Evolutionary conservation across 2,113 vertebrate genomes (phyloP).

Genomic region (Charadrius vociferus): DNA sequence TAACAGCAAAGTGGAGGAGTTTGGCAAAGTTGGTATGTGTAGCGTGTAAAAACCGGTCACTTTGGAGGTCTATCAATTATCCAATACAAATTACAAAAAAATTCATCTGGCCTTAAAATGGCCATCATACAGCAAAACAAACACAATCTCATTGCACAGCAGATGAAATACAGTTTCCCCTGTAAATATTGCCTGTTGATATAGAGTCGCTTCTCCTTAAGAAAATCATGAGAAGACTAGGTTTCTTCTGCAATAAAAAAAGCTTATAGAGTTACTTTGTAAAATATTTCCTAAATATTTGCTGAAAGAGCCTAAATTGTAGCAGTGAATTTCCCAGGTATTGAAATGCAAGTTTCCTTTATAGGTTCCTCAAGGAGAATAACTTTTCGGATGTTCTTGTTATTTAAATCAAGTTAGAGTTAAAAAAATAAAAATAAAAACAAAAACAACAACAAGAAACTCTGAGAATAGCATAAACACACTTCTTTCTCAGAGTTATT

Average conservation of each 20-base stretch:
- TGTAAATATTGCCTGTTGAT: not conserved
- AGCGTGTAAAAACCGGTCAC: not conserved
- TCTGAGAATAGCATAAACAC: not conserved
- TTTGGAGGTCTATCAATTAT: not conserved
- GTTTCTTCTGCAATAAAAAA: not conserved
- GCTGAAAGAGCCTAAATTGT: not conserved
- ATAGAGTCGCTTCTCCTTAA: not conserved
- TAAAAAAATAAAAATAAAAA: not conserved
- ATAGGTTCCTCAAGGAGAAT: not conserved
- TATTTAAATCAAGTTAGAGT: not conserved
- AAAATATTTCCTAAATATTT: not conserved
- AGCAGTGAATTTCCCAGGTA: not conserved
- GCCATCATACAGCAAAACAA: not conserved
- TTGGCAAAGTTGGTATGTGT: not conserved
- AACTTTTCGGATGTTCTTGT: not conserved
- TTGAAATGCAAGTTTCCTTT: not conserved
- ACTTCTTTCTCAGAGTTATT: slow-evolving; percentile 24
- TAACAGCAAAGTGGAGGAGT: not conserved
- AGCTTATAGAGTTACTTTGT: not conserved
- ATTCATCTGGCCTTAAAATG: not conserved
- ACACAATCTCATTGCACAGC: not conserved
- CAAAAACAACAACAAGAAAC: not conserved
- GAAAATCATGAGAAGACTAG: not conserved
- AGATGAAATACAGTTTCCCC: not conserved
- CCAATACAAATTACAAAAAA: not conserved